Evolutionary conservation across 2,113 vertebrate species (phyloP), one percentile per base, ranked within the genome.

Genomic region (Callaeas wilsoni): DNA sequence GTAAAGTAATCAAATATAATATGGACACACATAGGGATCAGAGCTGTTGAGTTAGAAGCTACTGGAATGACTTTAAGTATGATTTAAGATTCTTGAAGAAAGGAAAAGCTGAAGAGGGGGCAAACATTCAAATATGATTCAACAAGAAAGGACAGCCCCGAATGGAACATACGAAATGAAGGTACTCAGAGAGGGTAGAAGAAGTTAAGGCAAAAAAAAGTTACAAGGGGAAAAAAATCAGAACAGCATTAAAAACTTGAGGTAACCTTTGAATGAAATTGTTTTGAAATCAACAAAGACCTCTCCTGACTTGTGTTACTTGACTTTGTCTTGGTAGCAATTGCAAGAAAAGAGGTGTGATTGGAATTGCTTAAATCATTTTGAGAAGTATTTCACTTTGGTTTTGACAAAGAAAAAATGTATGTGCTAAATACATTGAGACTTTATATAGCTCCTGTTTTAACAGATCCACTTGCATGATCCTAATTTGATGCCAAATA

Each of bases 1-100:
- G 70, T 69, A 91, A 95, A 94, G 20, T 55, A 91, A 87, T 53
- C 17, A 93, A 79, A 95, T 85, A 87, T 53, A 90, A 87, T 60
- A 60, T 39, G 12, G 26, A 85, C 70, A 69, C 14, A 69, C 26
- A 47, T 9, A 91, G 16, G 19, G 44, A 86, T 87, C 56, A 78
- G 60, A 91, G 14, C 13, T 75, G 44, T 82, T 91, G 47, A 49
- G 10, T 76, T 69, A 79, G 44, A 71, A 91, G 20, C 8, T 55
- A 68, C 27, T 84, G 64, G 47, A 55, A 20, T 88, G 67, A 63
- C 30, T 67, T 53, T 18, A 53, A 50, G 12, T 55, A 21, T 56
- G 26, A 84, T 59, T 90, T 69, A 88, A 86, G 32, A 83, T 39
- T 17, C 29, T 57, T 83, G n/a, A 83, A 73, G 49, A 86, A 80